Conservation (phyloP, 1,140 invertebrate species). For the Piezodorus guildinii region DNA sequence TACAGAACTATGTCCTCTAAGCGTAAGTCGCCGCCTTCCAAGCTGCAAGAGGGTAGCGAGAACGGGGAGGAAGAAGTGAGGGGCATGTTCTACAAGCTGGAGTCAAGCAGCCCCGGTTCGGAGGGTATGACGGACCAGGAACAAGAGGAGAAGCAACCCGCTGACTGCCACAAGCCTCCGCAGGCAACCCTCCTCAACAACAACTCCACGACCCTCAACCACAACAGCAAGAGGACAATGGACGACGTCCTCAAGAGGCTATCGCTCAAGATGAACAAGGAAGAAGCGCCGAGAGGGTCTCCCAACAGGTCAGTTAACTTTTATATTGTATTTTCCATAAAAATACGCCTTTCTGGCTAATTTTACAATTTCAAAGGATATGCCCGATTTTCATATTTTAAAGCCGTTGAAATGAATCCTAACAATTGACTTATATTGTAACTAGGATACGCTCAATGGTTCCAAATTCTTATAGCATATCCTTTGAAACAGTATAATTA, state of each 20-base stretch:
- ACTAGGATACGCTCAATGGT: no score
- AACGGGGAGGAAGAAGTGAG: constrained; percentile 20
- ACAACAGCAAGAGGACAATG: constrained; percentile 53
- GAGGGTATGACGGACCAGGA: constrained; percentile 43
- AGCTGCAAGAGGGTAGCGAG: constrained; percentile 64
- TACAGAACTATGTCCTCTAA: constrained; percentile 87
- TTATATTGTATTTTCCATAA: neutral
- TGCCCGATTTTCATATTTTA: no score
- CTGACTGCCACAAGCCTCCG: constrained; percentile 32
- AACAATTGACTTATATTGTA: no score
- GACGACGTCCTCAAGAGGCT: constrained; percentile 73
- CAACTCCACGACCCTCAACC: constrained; percentile 32
- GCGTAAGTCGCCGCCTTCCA: constrained; percentile 81
- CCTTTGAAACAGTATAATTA: no score
- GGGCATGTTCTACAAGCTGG: constrained; percentile 41
- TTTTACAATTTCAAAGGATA: no score
- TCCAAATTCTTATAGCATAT: no score
- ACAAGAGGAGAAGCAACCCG: neutral
- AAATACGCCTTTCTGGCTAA: neutral
- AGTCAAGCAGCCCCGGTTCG: constrained; percentile 44
- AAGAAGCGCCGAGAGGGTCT: constrained; percentile 48
- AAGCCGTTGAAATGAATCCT: no score
- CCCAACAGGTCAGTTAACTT: constrained; percentile 42
- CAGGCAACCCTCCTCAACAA: constrained; percentile 41
- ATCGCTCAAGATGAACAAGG: constrained; percentile 65